A percentile compares a stretch with the other conserved stretches of the same genome.
Evolutionary conservation across 2,888 invertebrate genomes (phyloP).

Genomic region (Ariolimax columbianus): DNA sequence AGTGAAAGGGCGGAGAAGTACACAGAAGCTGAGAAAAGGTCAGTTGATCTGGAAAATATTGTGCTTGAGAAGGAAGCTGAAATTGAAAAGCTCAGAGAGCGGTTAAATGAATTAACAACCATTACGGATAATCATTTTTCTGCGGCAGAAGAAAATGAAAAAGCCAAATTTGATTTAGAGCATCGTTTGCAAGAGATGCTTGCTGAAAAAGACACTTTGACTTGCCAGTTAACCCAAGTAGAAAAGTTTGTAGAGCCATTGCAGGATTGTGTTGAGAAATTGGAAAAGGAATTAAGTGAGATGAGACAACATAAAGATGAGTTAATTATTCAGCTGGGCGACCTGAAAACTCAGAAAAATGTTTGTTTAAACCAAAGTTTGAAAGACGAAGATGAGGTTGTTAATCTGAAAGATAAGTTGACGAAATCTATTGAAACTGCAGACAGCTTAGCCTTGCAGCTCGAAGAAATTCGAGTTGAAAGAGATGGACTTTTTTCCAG

Average conservation of each 20-base stretch:
- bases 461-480: conserved; percentile 14
- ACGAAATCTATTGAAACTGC: background rate
- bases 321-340: conserved; percentile 16
- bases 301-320: conserved; percentile 32
- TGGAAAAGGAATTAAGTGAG: conserved; percentile 23
- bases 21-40: conserved; percentile 7
- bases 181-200: background rate
- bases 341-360: conserved; percentile 47
- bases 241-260: background rate
- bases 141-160: background rate
- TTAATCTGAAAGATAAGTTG: conserved; percentile 22
- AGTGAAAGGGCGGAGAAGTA: conserved; percentile 1
- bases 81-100: background rate
- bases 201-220: conserved; percentile 5
- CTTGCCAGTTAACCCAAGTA: background rate
- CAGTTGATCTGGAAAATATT: background rate
- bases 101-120: background rate
- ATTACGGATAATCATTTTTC: background rate
- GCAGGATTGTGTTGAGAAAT: background rate
- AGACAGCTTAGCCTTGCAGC: background rate
- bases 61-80: conserved; percentile 45
- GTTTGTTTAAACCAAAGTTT: background rate
- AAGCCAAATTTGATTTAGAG: conserved; percentile 22
- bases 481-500: conserved; percentile 1
- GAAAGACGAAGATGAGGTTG: conserved; percentile 17